Evolutionary conservation across 2,888 invertebrate genomes (phyloP), one percentile per base, ranked within the genome.

Genomic region (Drosophila lutescens): DNA sequence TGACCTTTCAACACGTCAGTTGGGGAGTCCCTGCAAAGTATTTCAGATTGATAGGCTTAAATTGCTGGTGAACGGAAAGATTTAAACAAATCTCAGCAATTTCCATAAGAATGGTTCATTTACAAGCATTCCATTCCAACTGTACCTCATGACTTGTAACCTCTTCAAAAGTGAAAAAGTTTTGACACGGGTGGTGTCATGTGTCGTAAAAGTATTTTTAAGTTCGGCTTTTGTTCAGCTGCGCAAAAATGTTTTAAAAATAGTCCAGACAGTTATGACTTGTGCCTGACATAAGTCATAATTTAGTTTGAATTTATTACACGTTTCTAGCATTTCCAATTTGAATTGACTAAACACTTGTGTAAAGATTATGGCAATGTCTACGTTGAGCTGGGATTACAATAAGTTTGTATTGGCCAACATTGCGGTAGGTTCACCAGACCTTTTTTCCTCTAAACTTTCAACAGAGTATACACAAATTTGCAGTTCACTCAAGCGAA

Each of bases 71-170:
- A 44, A 44, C 34, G 54, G 34, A 40, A 34, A 20, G 55, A 55
- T 49, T 40, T 55, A 50, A 47, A 10, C 15, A 32, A 47, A 62
- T 47, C 46, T 15, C 8, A 40, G 23, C 6, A 60, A 59, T 59
- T 74, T 72, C 59, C 74, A 59, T 57, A 57, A 68, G 70, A 62
- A 68, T 83, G 12, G 15, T 55, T 74, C 49, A 10, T 12, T 38
- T 15, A 32, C 6, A 15, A 41, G 32, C 30, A 15, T 59, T 38
- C 13, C 15, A 59, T 43, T 59, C 13, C 9, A 34, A 10, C 8
- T 43, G 15, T 32, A 41, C 4, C 41, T 57, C 9, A 17, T 30
- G 15, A 41, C 32, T 43, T 43, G 36, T 15, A 43, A 34, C 15
- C 26, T 34, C 32, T 34, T 43, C 23, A n/a, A 43, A 57, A 34